phyloP scores from a whole-genome alignment of 2,888 invertebrate species.

The Meandrusa payeni region DNA sequence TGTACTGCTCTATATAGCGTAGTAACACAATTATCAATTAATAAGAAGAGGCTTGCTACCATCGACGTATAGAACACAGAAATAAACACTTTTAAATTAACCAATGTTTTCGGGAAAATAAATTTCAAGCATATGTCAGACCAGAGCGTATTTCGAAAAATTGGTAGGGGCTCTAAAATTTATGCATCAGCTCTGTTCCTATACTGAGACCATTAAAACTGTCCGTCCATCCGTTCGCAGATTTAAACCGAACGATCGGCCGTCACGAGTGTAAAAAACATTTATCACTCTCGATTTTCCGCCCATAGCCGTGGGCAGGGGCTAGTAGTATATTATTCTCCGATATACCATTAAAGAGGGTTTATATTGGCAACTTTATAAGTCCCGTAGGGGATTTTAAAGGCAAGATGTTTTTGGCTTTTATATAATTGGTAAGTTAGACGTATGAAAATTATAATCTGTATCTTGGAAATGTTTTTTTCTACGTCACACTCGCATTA shows the following conservation, averaged over 20 bases:
- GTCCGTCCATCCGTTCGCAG: slow-evolving; percentile 64
- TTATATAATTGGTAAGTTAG: slow-evolving; percentile 5
- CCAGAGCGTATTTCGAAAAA: slow-evolving; percentile 51
- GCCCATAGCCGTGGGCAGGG: slow-evolving; percentile 30
- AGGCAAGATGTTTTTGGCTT: slow-evolving; percentile 19
- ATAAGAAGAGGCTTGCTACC: too few species aligned
- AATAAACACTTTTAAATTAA: too few species aligned
- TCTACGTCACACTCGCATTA: too few species aligned
- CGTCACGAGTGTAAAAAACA: slow-evolving; percentile 64
- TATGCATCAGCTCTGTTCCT: slow-evolving; percentile 60
- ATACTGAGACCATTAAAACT: slow-evolving; percentile 67
- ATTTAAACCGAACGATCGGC: slow-evolving; percentile 62
- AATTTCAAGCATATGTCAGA: slow-evolving; percentile 54
- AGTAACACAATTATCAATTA: too few species aligned
- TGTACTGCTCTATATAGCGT: too few species aligned
- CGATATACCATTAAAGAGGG: slow-evolving; percentile 49
- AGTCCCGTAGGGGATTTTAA: slow-evolving; percentile 32
- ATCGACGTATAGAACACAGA: too few species aligned
- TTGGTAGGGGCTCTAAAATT: slow-evolving; percentile 55
- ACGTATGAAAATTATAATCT: background rate
- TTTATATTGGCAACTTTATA: slow-evolving; percentile 35
- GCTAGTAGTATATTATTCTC: slow-evolving; percentile 25
- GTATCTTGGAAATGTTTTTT: too few species aligned
- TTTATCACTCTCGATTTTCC: slow-evolving; percentile 64
- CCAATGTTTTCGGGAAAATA: slow-evolving; percentile 49